Percentiles rank a stretch among this genome's conserved stretches.
Conservation (phyloP, 37 sponge, comb jelly and placozoan genomes). For the Hexactinellida sp. region DNA sequence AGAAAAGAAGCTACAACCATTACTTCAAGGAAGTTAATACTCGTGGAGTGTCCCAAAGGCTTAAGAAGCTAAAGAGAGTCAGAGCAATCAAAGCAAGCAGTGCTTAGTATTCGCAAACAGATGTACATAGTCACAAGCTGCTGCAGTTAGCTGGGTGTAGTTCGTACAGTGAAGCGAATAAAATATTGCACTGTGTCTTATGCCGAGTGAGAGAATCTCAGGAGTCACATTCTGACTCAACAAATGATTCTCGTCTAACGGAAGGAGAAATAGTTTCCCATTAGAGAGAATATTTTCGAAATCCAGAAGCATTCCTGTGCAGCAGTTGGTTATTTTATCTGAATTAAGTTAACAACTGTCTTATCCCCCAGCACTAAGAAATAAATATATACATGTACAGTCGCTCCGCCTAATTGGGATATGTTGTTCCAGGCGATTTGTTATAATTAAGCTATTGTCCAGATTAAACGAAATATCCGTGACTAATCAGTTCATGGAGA, state of each 20-base stretch:
- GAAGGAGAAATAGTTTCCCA: too few relatives aligned
- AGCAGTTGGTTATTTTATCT: too few relatives aligned
- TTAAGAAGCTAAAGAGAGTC: neutral
- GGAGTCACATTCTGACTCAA: too few relatives aligned
- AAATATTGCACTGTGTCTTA: neutral
- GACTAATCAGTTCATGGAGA: too few relatives aligned
- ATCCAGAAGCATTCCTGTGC: neutral
- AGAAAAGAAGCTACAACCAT: neutral
- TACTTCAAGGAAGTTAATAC: neutral
- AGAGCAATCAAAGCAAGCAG: neutral
- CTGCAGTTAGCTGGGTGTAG: neutral
- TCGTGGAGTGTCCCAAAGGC: conserved; percentile 10
- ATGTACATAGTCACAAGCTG: neutral
- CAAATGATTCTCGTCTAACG: too few relatives aligned
- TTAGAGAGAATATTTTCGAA: neutral
- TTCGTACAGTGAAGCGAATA: neutral
- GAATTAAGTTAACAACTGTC: too few relatives aligned
- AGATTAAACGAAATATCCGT: too few relatives aligned
- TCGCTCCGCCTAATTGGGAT: too few relatives aligned
- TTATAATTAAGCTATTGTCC: too few relatives aligned
- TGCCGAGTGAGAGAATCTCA: neutral
- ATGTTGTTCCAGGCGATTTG: too few relatives aligned
- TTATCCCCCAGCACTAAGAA: too few relatives aligned
- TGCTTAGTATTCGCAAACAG: neutral
- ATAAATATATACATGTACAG: too few relatives aligned